phyloP scores from a whole-genome alignment of 92 coral and sea anemone genomes.

The Parazoanthus darwini region DNA sequence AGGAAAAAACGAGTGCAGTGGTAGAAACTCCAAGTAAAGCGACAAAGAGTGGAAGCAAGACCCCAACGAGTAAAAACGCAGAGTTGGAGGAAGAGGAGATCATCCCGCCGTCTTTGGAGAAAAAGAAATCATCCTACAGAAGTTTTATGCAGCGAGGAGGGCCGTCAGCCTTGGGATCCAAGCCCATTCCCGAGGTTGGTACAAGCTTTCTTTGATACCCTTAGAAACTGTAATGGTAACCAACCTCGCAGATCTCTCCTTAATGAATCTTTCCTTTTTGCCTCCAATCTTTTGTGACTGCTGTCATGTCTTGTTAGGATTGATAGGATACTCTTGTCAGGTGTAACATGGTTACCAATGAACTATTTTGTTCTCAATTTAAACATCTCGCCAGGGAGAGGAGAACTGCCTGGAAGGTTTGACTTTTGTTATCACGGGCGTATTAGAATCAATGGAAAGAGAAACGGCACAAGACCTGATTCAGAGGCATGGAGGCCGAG shows the following conservation, averaged over 20 bases:
- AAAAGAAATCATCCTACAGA: conserved; percentile 74
- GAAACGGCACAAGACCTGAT: conserved; percentile 82
- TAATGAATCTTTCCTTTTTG: too few relatives aligned
- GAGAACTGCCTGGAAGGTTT: conserved; percentile 90
- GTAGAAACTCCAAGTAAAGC: conserved; percentile 42
- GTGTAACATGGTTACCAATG: not conserved
- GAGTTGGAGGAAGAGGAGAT: conserved; percentile 38
- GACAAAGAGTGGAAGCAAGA: conserved; percentile 8
- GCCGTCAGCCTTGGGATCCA: conserved; percentile 84
- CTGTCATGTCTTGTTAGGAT: not conserved
- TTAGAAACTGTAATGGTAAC: too few relatives aligned
- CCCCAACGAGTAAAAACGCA: conserved; percentile 50
- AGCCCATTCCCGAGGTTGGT: conserved; percentile 81
- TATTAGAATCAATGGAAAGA: conserved; percentile 83
- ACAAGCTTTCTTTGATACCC: not conserved
- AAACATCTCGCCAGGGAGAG: conserved; percentile 60
- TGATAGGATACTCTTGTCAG: not conserved
- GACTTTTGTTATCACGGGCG: conserved; percentile 90
- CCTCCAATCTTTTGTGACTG: not conserved
- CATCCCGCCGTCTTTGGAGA: conserved; percentile 86
- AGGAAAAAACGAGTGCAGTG: not conserved
- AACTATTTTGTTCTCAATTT: not conserved
- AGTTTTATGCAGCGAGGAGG: conserved; percentile 91
- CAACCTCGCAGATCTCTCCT: too few relatives aligned
- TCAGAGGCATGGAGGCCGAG: conserved; percentile 92